Base-by-base conservation (phyloP, 2,113 vertebrate species). In the Porphyrio hochstetteri region DNA sequence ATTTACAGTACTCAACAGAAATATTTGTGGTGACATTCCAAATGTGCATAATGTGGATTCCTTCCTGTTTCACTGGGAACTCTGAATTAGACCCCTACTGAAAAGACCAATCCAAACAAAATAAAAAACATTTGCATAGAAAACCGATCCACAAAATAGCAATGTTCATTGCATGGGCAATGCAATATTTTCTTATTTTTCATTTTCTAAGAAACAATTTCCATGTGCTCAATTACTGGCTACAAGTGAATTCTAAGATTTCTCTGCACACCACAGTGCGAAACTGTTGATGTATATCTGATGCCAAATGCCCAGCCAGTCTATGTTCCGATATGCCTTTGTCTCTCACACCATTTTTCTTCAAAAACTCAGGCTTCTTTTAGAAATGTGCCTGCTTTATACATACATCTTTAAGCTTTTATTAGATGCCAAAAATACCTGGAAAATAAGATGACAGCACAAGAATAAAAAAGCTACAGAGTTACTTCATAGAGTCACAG, bases 401-500 rank as follows among this genome's bases (percentile, higher is more conserved):
- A 52, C 42, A 60, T 52, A 55, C 52, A 16, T 38, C 59, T 94
- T 71, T 46, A 80, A 88, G 82, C 42, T 92, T 88, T 92, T 86
- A 75, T 75, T 76, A 87, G 93, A 64, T 24, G 92, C 13, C 52
- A 84, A 94, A 83, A 93, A 71, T 63, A 89, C 74, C 65, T 77
- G 67, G 50, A 87, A 82, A 82, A 91, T 17, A 92, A 87, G 67
- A 95, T 69, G 81, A 89, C 36, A 76, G 33, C 25, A 83, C 14
- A 48, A 84, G n/a, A 7, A 53, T 67, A 94, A 72, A 79, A 57
- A 83, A 86, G 8, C 42, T 75, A 42, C 4, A 4, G 11, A 85
- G 28, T 50, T 56, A 31, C 74, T 79, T 23, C 52, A 53, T 28
- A 53, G 52, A 53, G 16, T 53, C 25, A 28, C 15, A 53, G 52